Evolutionary conservation across 2,888 invertebrate species (phyloP).

Genomic region (Ichneumoninae sp.): DNA sequence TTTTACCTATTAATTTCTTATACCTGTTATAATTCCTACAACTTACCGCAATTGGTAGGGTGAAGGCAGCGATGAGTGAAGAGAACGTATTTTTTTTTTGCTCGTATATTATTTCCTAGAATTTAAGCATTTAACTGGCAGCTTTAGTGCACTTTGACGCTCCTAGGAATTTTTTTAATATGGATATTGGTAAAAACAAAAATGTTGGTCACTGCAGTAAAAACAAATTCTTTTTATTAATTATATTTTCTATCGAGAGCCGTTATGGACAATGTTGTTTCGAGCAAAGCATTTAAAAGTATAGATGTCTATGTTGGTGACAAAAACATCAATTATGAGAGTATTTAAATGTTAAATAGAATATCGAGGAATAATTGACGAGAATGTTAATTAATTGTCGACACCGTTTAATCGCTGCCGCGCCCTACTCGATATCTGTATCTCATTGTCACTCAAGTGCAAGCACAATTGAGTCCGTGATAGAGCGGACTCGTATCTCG

Average conservation of each 20-base stretch:
- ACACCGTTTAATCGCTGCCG: background rate
- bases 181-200: background rate
- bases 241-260: background rate
- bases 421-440: background rate
- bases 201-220: too few relatives aligned
- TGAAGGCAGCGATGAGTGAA: slow-evolving; percentile 9
- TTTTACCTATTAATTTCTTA: slow-evolving; percentile 49
- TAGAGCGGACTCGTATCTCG: slow-evolving; percentile 2
- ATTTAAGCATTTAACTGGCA: background rate
- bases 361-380: background rate
- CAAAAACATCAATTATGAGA: too few relatives aligned
- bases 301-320: too few relatives aligned
- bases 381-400: slow-evolving; percentile 12
- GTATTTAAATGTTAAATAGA: background rate
- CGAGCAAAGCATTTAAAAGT: too few relatives aligned
- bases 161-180: background rate
- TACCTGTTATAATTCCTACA: background rate
- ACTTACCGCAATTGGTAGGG: background rate
- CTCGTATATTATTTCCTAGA: background rate
- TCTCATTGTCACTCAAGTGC: slow-evolving; percentile 3
- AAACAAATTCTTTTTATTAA: too few relatives aligned
- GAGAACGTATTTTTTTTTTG: background rate
- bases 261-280: background rate
- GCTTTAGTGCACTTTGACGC: background rate
- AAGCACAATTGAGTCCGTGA: slow-evolving; percentile 27